phyloP scores from a whole-genome alignment of 2,888 invertebrate genomes.

The Entomobrya proxima region DNA sequence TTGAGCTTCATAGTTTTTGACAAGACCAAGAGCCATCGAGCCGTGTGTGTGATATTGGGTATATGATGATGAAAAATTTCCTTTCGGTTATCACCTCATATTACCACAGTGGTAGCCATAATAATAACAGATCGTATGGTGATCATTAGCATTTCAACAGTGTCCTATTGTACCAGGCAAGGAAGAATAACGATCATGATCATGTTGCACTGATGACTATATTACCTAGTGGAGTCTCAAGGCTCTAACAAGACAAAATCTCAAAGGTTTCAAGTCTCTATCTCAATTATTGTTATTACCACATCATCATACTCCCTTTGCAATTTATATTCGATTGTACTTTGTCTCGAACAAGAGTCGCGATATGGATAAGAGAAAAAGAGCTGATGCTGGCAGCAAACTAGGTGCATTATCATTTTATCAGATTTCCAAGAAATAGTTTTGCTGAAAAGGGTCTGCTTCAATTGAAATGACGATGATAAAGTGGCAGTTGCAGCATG shows the following conservation, averaged over 20 bases:
- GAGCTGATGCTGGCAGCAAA: background rate
- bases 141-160: background rate
- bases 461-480: background rate
- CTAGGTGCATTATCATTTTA: background rate
- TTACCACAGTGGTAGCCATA: background rate
- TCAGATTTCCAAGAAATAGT: background rate
- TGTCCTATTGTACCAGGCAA: background rate
- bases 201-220: background rate
- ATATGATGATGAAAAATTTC: slow-evolving; percentile 31
- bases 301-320: background rate
- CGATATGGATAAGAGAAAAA: no score
- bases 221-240: no score
- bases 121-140: background rate
- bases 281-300: background rate
- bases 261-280: background rate
- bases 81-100: slow-evolving; percentile 15
- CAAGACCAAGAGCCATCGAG: background rate
- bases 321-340: no score
- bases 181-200: background rate
- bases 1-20: slow-evolving; percentile 52
- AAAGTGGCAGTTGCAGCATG: no score
- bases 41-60: background rate
- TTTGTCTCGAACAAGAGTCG: no score
- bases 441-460: background rate
- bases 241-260: background rate